Conservation (phyloP, 2,797 vertebrate species). For the Acanthurus leucopareius region DNA sequence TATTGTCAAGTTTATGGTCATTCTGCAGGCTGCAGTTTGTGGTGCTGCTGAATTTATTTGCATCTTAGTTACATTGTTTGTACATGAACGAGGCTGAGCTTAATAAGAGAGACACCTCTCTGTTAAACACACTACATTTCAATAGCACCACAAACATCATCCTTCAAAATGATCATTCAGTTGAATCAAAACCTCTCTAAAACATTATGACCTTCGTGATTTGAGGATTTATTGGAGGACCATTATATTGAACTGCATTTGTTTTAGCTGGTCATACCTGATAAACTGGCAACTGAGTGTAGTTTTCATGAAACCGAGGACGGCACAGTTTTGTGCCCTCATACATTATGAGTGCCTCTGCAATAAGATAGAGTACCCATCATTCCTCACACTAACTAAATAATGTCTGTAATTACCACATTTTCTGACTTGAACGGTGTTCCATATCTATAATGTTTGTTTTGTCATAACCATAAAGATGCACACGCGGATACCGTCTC, state of each 20-base stretch:
- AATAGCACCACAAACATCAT: not conserved
- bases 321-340: not conserved
- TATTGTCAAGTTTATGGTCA: not conserved
- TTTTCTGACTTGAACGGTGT: conserved; percentile 42
- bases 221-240: not conserved
- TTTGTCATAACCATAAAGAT: conserved; percentile 65
- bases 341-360: not conserved
- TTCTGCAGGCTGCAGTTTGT: not conserved
- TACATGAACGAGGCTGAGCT: not conserved
- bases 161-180: not conserved
- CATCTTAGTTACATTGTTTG: not conserved
- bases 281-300: conserved; percentile 19
- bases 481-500: conserved; percentile 38
- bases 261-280: not conserved
- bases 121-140: not conserved
- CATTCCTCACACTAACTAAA: conserved; percentile 31
- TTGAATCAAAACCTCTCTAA: not conserved
- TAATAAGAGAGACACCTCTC: not conserved
- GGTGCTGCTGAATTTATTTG: not conserved
- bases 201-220: not conserved
- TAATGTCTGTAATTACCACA: conserved; percentile 45
- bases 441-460: conserved; percentile 41
- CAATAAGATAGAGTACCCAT: not conserved
- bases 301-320: not conserved
- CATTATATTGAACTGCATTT: not conserved